Percentiles rank a stretch among this genome's conserved stretches.
Evolutionary conservation across 2,113 vertebrate genomes (phyloP).

Genomic region (Oceanites oceanicus): DNA sequence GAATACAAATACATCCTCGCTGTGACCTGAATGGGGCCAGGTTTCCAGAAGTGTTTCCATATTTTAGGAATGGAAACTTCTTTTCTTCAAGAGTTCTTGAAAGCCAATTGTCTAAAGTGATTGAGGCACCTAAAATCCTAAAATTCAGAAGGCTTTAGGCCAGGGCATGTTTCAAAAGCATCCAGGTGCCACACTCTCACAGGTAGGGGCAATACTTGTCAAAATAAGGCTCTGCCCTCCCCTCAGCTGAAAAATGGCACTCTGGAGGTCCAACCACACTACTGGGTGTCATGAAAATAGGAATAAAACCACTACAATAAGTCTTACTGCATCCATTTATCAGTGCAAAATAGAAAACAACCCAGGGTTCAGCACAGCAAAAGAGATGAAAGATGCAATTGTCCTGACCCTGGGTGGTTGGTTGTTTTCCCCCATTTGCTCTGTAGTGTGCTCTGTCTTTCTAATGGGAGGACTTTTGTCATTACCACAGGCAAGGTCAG

Average conservation of each 20-base stretch:
- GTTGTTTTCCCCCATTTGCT: neutral
- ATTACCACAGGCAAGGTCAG: conserved; percentile 13
- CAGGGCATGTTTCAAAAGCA: neutral
- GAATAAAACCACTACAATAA: neutral
- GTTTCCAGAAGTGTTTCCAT: neutral
- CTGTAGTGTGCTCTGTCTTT: neutral
- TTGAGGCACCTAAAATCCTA: neutral
- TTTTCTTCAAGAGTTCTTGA: neutral
- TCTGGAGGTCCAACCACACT: neutral
- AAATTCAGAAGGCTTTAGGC: neutral
- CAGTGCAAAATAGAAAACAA: neutral
- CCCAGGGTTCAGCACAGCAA: neutral
- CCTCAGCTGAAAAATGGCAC: neutral
- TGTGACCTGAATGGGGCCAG: neutral
- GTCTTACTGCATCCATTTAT: neutral
- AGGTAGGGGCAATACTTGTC: neutral
- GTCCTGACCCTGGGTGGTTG: conserved; percentile 5
- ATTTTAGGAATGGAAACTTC: neutral
- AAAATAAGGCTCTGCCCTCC: neutral
- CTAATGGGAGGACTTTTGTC: neutral
- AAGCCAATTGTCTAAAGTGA: neutral
- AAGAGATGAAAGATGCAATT: neutral
- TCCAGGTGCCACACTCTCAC: neutral
- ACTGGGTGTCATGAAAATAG: neutral
- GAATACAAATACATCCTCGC: neutral